Base-by-base conservation (phyloP, 2,113 vertebrate genomes). In the Cnemophilus loriae region DNA sequence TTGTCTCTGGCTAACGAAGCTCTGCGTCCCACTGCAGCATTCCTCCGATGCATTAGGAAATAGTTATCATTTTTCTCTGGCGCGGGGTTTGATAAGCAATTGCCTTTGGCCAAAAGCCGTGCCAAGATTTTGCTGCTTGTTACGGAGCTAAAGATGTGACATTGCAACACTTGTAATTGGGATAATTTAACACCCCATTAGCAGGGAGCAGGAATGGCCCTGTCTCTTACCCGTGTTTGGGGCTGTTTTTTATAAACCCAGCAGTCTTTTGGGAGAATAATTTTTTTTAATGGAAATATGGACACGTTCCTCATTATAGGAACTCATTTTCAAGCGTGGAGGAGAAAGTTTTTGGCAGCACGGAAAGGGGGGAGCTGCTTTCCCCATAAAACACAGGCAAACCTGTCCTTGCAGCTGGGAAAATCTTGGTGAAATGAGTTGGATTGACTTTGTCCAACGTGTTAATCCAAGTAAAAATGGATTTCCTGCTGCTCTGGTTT, bases 51-150 rank as follows among this genome's bases (percentile, higher is more conserved):
- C 83, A 12, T 84, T 73, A 78, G 94, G 94, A 95, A 93, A 96
- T 92, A 28, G 90, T 81, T 57, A 82, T 87, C 78, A 77, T 92
- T 93, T 83, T 90, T 86, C 82, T 79, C 30, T 89, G 90, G 94
- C 82, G 10, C 77, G 1, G 73, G 5, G 5, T 17, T 87, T 87
- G 90, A 96, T 95, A 94, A 92, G 95, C 85, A 53, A 69, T 84
- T 79, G 93, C 92, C 94, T 82, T 87, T 55, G 83, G 97, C 96
- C 90, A 69, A 71, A 55, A 89, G 87, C 70, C 6, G 13, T 77
- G 95, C 95, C 96, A 95, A 79, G 86, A 68, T 81, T 89, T 90
- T 73, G 55, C 56, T 85, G 84, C 93, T 94, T 91, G 93, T 84
- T 76, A 84, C 1, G 0, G 95, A 96, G 89, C 74, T 95, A 87